Evolutionary conservation across 2,797 vertebrate species (phyloP), one percentile per base, ranked within the genome.

Genomic region (Rhinogobio ventralis): DNA sequence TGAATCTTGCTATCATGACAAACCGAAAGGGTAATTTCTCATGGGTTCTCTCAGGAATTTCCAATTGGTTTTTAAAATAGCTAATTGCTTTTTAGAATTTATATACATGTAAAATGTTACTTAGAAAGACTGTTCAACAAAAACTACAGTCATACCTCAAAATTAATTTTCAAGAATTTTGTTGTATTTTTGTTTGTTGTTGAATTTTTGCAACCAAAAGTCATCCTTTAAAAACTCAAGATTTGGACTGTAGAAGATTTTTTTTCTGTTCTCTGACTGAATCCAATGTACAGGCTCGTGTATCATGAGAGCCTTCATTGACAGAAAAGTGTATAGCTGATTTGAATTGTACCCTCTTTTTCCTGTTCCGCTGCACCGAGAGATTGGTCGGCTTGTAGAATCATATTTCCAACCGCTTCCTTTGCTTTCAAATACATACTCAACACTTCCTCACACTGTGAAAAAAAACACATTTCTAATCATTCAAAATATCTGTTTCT

Each of bases 401-500:
- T 89, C 53, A 42, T 62, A 17, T 67, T 75, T 30, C 69, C 89
- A 69, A 73, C 17, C 1, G 23, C 7, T 20, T 86, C 76, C 49
- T 79, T 88, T 28, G 46, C 79, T 33, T 76, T 72, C 3, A 91
- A 79, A 85, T 87, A 85, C 10, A 14, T 51, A 11, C 71, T 79
- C 78, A 91, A 78, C 10, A 87, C 85, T 69, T 90, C 77, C n/a
- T 91, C 87, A 67, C 85, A 79, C 90, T 91, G 72, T 57, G 53
- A 42, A 45, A 3, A 77, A 51, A n/a, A n/a, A 80, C 6, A n/a
- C 0, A 78, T 42, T 60, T 45, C 0, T 53, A 64, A 19, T 42
- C 0, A 64, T 28, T 78, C 1, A 64, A 25, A 60, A 25, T 42
- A 13, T 73, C 20, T 15, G 2, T 15, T 62, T 15, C 25, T 15